Evolutionary conservation across 2,113 vertebrate genomes (phyloP), one percentile per base, ranked within the genome.

Genomic region (Aviceda subcristata): DNA sequence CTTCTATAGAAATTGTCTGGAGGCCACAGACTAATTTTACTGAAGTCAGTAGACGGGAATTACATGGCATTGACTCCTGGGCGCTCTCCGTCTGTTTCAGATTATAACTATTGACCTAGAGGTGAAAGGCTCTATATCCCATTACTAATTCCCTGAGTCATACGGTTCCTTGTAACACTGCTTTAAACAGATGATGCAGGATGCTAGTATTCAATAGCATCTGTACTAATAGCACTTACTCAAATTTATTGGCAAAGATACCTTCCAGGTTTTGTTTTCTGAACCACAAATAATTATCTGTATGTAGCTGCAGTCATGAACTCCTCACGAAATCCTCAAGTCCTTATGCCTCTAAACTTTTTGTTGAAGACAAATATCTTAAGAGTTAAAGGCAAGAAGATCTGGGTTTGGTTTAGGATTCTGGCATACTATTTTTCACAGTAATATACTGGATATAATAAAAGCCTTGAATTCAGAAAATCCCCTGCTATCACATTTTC

Each of bases 71-170:
- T 97, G 92, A 84, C 86, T 95, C 63, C 62, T 43, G 72, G 72
- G 55, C 57, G 50, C 45, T 51, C 91, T 36, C 72, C 12, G 17
- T 92, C 92, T 94, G 92, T 53, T 85, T 86, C 50, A 53, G 38
- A 94, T 94, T 92, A 86, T 82, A 86, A 90, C 86, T 22, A 48
- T 56, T 96, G 86, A 94, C 89, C 93, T 38, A 6, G 51, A 91
- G 93, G 92, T 86, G 88, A 93, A 92, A 72, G 80, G 66, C 84
- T 90, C 92, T 62, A 43, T 76, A 72, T 95, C 84, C 87, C 79
- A 74, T 94, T 96, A 76, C 90, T 83, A 39, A 48, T 68, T 66
- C 92, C 77, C 88, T 53, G 93, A 92, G 86, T 91, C 84, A 68
- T 29, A 77, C 9, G 3, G 27, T 22, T 88, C 92, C 75, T 38